Evolutionary conservation across 1,140 invertebrate genomes (phyloP), one percentile per base, ranked within the genome.

Genomic region (Drosophila subpulchrella): DNA sequence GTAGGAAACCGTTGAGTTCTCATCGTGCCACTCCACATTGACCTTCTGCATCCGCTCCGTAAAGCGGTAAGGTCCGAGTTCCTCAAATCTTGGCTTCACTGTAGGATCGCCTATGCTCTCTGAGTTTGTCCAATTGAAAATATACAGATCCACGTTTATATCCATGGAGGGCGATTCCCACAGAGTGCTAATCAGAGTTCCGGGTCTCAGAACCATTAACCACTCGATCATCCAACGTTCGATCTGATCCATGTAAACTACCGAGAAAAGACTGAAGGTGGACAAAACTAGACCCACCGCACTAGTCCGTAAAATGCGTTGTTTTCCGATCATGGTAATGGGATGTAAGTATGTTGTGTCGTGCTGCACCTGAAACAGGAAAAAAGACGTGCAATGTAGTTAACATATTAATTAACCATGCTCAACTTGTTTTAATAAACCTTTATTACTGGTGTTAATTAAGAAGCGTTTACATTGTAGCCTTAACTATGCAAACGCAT

Each of bases 51-150:
- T 74, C 4, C 93, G 93, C 91, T 96, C 96, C n/a, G 94, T 95
- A 78, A 93, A 96, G 24, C 94, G 93, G 79, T 97, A 97, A 1
- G 96, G 97, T 46, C 96, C 96, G 0, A 95, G 90, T 92, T 96
- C 94, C 58, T 93, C 91, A 58, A 96, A 94, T 6, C 93, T 92
- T 8, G 95, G 95, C 80, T 96, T 96, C 1, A 93, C 92, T 5
- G 63, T 68, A 7, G 78, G 59, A 50, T 93, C 84, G 0, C 90
- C 82, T 38, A 95, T 94, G n/a, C 94, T 90, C n/a, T 95, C 91
- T 1, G 95, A 91, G 90, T 97, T 97, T 1, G 96, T 97, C 96
- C 96, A 97, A 91, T 97, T 97, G 79, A 96, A 97, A 24, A 97
- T 93, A 88, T 95, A 95, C 46, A 97, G 92, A 74, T 96, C 95